Base-by-base conservation (phyloP, 2,113 vertebrate genomes). In the Acanthisitta chloris region DNA sequence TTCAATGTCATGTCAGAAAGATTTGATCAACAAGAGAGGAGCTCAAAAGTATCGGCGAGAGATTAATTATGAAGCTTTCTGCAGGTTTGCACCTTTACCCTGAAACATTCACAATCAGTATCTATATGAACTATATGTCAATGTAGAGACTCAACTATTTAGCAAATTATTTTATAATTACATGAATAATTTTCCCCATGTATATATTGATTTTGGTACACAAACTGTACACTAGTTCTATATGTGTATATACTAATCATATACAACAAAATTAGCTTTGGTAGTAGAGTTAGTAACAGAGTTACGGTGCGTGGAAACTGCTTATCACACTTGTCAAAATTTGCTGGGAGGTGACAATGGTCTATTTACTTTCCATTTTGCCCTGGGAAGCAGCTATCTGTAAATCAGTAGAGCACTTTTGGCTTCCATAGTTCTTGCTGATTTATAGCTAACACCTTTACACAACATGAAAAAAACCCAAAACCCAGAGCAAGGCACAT, bases 371-470 rank as follows among this genome's bases (percentile, higher is more conserved):
- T 76, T 34, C 58, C 51, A 48, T 42, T 84, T 91, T 92, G 78
- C 81, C 66, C 57, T 38, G n/a, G 49, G 45, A 95, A 76, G 48
- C 42, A 38, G 84, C 81, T 81, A 66, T 71, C 67, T 76, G 83
- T 96, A 95, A 92, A 95, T 91, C 86, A 91, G 61, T 33, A 36
- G 28, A 91, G 73, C 25, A 40, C 24, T 92, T 88, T n/a, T 59
- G 65, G 61, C 80, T 96, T 91, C 87, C 46, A 42, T 42, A 72
- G 81, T 29, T 91, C 91, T 51, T 77, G 48, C 49, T 90, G 81
- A 96, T 94, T 95, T 97, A 89, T 49, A 87, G 84, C 45, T 58
- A 81, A 89, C 62, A 66, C 45, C 49, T 89, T 89, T 71, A 61
- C 38, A 86, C 72, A 78, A 74, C 40, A 70, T 13, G 23, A 62